Base-by-base conservation (phyloP, 2,888 invertebrate genomes). In the Melipona bicolor region DNA sequence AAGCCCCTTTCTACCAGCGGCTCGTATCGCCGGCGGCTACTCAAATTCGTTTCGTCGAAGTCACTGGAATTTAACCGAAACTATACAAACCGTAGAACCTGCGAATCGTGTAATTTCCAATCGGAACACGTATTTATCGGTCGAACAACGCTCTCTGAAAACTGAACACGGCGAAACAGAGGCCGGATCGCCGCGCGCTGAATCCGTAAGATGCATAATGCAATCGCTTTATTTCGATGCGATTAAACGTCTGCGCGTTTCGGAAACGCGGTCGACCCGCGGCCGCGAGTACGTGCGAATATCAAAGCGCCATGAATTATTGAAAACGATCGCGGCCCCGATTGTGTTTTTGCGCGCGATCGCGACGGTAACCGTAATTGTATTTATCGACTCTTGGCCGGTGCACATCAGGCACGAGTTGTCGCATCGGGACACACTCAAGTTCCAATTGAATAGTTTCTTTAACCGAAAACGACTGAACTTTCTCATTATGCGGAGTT, bases 401-500 rank as follows among this genome's bases (percentile, higher is more conserved):
- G 64, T 9, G 64, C 15, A 56, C 19, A 50, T 15, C 76, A 56
- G 17, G 5, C 9, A 27, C 77, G 65, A 64, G 54, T 69, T 65
- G 64, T 73, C 27, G 69, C 72, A 67, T 79, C 83, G 81, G 70
- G 85, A 86, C 83, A 86, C 83, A 85, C 85, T 86, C 87, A 77
- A 86, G 77, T 85, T 90, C 84, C 88, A 78, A 87, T 87, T 73
- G 88, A 91, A 91, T 88, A 90, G 88, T 89, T 88, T 86, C 91
- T 88, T 91, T 87, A 88, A 89, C 88, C 86, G 81, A 87, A 85
- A 89, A 86, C 85, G 86, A 71, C 82, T 82, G 79, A 88, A 91
- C 89, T 89, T 91, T 90, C 86, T 88, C 90, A 91, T 91, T 91
- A 90, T 89, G 85, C 88, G 71, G 88, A 89, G 89, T 90, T 90